Conservation (phyloP, 2,797 vertebrate genomes). For the Crypturellus tataupa region DNA sequence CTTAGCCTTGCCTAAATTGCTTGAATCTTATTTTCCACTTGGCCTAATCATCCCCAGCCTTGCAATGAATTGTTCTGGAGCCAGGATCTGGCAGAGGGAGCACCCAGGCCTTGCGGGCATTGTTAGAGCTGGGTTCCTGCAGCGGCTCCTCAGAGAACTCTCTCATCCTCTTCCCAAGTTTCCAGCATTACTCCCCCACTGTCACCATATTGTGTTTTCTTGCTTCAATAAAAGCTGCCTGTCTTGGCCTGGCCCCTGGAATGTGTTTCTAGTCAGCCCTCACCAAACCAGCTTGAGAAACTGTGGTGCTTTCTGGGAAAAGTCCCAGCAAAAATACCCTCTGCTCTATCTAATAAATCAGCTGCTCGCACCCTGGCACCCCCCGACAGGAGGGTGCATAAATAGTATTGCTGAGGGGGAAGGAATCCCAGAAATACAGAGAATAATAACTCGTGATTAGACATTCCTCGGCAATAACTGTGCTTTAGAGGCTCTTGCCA, state of each 20-base stretch:
- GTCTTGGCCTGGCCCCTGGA: background rate
- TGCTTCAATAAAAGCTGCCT: background rate
- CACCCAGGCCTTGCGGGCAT: background rate
- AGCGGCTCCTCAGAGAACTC: background rate
- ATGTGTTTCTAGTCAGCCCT: background rate
- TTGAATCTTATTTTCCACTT: constrained; percentile 53
- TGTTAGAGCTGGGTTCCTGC: constrained; percentile 36
- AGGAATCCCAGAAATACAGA: constrained; percentile 15
- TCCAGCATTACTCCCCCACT: background rate
- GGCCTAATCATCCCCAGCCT: constrained; percentile 35
- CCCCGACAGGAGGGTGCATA: constrained; percentile 21
- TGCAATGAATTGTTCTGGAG: constrained; percentile 34
- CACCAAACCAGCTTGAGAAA: constrained; percentile 38
- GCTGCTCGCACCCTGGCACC: background rate
- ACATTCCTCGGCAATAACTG: background rate
- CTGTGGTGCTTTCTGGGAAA: background rate
- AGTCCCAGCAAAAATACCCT: background rate
- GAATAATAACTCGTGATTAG: background rate
- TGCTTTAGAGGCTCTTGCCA: background rate
- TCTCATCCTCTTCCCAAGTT: background rate
- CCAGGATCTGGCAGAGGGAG: constrained; percentile 31
- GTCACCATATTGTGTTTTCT: background rate
- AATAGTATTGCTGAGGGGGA: background rate
- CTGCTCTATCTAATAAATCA: background rate
- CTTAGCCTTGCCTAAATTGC: constrained; percentile 9